Base-by-base conservation (phyloP, 2,797 vertebrate genomes). In the Tokudaia muenninki region DNA sequence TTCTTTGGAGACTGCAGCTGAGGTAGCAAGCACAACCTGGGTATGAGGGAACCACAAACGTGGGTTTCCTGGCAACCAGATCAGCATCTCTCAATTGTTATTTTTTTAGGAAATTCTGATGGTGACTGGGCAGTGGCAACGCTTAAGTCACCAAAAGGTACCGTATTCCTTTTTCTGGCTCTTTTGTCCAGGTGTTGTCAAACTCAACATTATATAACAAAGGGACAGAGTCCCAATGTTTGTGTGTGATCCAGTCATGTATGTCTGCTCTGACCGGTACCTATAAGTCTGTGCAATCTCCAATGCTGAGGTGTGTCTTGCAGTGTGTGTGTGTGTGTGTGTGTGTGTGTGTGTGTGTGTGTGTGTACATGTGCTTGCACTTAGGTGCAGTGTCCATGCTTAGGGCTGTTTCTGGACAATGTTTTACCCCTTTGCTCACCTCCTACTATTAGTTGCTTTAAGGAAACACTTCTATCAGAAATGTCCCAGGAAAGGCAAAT, bases 21-120 rank as follows among this genome's bases (percentile, higher is more conserved):
- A 77, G 70, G 41, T 29, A 52, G 37, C 61, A 67, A 6, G 13
- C 22, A 22, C 34, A 47, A 24, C 29, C 34, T 67, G 92, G 90
- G 82, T 65, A 2, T 93, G 80, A 84, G 87, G 78, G n/a, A 3
- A 2, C 87, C 11, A 22, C 7, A 11, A 24, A 14, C 3, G 2
- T 0, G 0, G 41, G 59, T 55, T 87, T 44, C 57, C 31, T 9
- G 7, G 84, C n/a, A 47, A 91, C 80, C 67, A 63, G n/a, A 94
- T 96, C 67, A 94, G 96, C 95, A 95, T 97, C 79, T 97, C 79
- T 97, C 4, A 0, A 82, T 96, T 97, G 84, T 97, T 97, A 95
- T 97, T 96, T 97, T 96, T 98, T 98, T 96, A 97, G 97, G 96
- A 92, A 97, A 95, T 96, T 97, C 94, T 90, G 90, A 97, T 95